A percentile compares a stretch with the other conserved stretches of the same genome.
Evolutionary conservation across 2,113 vertebrate genomes (phyloP).

Genomic region (Phaethon lepturus): DNA sequence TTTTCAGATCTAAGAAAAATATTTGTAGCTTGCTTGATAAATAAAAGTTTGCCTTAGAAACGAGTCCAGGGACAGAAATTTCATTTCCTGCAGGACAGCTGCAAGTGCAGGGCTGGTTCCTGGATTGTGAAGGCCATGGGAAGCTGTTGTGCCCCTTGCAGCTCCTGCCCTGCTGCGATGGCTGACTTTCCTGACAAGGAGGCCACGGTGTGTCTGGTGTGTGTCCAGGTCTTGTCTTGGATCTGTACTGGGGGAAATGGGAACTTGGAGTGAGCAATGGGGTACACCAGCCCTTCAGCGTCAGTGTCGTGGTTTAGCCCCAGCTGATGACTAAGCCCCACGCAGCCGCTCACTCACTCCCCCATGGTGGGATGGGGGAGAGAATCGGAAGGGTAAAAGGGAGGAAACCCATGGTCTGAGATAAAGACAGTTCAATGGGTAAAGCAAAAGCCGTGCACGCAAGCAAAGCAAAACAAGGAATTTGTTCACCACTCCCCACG

Average conservation of each 20-base stretch:
- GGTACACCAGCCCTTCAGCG: background rate
- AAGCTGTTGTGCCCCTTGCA: background rate
- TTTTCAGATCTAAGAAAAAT: background rate
- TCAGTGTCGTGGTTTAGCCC: too few species aligned
- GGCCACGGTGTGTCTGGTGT: background rate
- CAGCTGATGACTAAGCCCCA: too few species aligned
- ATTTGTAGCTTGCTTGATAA: background rate
- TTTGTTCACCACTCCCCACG: too few species aligned
- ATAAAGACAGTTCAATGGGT: too few species aligned
- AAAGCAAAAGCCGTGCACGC: too few species aligned
- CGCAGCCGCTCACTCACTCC: too few species aligned
- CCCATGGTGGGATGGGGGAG: too few species aligned
- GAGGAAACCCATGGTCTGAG: too few species aligned
- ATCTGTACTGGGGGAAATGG: background rate
- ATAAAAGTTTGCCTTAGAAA: background rate
- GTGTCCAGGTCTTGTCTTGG: background rate
- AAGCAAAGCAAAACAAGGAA: too few species aligned
- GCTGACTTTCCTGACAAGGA: background rate
- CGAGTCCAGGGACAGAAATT: background rate
- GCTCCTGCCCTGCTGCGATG: background rate
- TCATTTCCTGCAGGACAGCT: background rate
- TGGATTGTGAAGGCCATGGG: rapidly evolving
- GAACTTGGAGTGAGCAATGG: background rate
- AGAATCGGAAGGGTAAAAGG: too few species aligned
- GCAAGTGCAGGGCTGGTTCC: background rate